phyloP scores from a whole-genome alignment of 2,888 invertebrate species.

The Exocentrus adspersus region DNA sequence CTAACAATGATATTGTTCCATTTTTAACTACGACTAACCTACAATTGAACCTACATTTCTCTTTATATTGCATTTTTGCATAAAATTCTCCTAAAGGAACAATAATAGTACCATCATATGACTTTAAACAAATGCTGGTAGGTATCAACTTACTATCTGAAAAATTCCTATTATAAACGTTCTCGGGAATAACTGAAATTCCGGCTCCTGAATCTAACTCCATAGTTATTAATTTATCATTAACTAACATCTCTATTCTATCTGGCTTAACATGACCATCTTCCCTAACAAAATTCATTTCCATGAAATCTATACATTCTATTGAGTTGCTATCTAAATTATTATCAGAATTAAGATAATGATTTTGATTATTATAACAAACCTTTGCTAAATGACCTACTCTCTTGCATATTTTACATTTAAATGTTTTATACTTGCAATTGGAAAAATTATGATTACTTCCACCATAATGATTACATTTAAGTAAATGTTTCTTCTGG shows the following conservation, averaged over 20 bases:
- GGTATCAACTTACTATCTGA: constrained; percentile 18
- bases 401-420: constrained; percentile 24
- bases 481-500: too few relatives aligned
- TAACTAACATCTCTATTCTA: constrained; percentile 3
- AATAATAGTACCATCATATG: constrained; percentile 27
- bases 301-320: too few relatives aligned
- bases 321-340: too few relatives aligned
- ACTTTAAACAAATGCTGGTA: constrained; percentile 24
- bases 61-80: constrained; percentile 11
- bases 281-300: constrained; percentile 8
- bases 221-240: constrained; percentile 14
- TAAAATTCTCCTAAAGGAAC: constrained; percentile 25
- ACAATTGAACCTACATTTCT: constrained; percentile 17
- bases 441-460: constrained; percentile 19
- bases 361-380: constrained; percentile 24
- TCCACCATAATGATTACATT: constrained; percentile 21
- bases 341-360: neutral
- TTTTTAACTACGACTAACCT: constrained; percentile 17
- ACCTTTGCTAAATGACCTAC: constrained; percentile 32
- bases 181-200: constrained; percentile 27
- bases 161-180: constrained; percentile 15
- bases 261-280: neutral
- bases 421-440: constrained; percentile 24
- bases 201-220: constrained; percentile 30
- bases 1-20: constrained; percentile 16